These are phyloP conservation scores for Marmota flaviventris DNA, from an alignment of 2,113 vertebrate species.

Conservation along the genomic window DNA sequence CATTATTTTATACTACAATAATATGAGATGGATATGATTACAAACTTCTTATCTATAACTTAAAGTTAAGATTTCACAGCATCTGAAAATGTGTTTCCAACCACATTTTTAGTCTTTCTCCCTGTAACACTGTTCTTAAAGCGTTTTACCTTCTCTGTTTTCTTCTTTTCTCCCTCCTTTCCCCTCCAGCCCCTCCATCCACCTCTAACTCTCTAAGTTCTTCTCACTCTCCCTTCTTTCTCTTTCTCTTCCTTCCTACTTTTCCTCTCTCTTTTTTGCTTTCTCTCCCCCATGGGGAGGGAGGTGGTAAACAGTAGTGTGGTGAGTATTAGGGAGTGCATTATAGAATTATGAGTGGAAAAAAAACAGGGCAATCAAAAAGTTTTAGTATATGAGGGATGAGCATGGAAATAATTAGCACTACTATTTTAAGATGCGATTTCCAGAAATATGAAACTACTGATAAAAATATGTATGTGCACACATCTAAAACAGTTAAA, in stretches of 20 bases:
- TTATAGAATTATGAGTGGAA: conserved; percentile 32
- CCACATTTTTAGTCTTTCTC: conserved; percentile 36
- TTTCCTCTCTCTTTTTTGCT: too few relatives aligned
- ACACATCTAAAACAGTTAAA: conserved; percentile 64
- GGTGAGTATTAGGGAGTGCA: conserved; percentile 18
- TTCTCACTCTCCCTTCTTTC: too few relatives aligned
- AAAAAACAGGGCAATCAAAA: conserved; percentile 65
- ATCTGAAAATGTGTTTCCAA: conserved; percentile 1
- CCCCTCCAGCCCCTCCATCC: background rate
- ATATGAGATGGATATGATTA: background rate
- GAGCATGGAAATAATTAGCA: conserved; percentile 69
- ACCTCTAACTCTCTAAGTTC: too few relatives aligned
- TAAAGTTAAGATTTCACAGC: background rate
- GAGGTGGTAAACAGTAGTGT: background rate
- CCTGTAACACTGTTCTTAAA: background rate
- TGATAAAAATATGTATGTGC: conserved; percentile 56
- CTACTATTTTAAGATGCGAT: conserved; percentile 67
- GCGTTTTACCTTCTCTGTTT: background rate
- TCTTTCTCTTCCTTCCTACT: too few relatives aligned
- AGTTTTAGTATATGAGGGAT: conserved; percentile 64
- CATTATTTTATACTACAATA: conserved; percentile 23
- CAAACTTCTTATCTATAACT: background rate
- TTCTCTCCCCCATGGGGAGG: background rate
- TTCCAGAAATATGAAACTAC: conserved; percentile 53
- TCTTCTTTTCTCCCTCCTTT: too few relatives aligned